Conservation (phyloP, 2,888 invertebrate species). For the Monoplex corrugatus region DNA sequence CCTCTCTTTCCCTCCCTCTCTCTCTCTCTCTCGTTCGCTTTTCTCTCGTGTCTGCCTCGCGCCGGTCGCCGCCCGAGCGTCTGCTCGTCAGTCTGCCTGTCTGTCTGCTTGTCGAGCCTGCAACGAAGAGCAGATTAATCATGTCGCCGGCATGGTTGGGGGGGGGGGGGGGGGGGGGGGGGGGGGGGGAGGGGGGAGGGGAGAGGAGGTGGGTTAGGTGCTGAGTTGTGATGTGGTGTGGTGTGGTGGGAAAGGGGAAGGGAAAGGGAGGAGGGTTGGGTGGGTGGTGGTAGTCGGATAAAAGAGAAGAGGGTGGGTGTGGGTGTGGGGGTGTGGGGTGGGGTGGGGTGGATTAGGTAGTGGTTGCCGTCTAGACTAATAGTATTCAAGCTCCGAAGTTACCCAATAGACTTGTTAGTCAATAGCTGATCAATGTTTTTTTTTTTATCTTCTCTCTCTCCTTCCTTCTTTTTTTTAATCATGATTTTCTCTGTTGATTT, state of each 20-base stretch:
- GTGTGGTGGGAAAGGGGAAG: neutral
- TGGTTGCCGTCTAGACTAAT: no score
- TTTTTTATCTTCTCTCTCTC: neutral
- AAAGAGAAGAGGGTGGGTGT: neutral
- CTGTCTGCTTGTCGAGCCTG: neutral
- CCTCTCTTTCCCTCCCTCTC: neutral
- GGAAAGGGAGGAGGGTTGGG: neutral
- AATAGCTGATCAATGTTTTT: neutral
- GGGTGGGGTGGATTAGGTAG: neutral
- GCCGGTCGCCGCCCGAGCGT: neutral
- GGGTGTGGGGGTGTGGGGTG: neutral
- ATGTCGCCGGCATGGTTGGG: neutral
- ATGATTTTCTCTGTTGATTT: neutral
- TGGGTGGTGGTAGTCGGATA: neutral
- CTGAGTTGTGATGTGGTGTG: neutral
- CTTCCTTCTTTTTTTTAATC: neutral
- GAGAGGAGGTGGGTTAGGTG: neutral
- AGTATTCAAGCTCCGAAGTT: neutral
- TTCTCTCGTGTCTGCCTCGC: neutral
- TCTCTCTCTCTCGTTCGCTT: neutral
- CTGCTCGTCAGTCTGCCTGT: neutral
- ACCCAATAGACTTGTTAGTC: neutral
- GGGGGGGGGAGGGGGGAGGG: neutral
- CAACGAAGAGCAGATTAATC: slow-evolving; percentile 30
- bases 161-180: neutral